Evolutionary conservation across 2,888 invertebrate species (phyloP).

Genomic region (Ectemnius cavifrons): DNA sequence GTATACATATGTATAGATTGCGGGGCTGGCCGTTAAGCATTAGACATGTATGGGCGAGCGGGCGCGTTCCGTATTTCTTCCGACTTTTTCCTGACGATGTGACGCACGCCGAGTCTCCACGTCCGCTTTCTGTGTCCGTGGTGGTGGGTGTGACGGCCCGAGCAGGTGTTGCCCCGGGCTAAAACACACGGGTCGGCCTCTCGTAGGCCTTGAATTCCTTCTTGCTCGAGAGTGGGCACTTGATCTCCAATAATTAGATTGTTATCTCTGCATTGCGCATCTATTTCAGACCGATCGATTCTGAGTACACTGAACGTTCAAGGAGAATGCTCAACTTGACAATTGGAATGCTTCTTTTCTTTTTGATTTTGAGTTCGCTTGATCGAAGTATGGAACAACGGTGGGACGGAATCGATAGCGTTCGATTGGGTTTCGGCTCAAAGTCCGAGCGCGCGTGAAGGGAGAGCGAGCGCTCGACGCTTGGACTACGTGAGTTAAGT

Average conservation of each 20-base stretch:
- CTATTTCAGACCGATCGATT: neutral
- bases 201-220: constrained; percentile 53
- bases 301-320: no score
- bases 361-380: no score
- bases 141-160: constrained; percentile 32
- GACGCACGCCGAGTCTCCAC: constrained; percentile 39
- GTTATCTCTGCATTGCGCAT: constrained; percentile 15
- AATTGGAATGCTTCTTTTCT: no score
- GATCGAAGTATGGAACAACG: no score
- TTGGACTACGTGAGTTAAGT: no score
- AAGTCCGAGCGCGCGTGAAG: no score
- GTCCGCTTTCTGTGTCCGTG: constrained; percentile 32
- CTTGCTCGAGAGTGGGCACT: constrained; percentile 23
- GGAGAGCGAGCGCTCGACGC: no score
- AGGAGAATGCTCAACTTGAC: no score
- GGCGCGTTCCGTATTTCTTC: constrained; percentile 44
- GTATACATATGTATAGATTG: no score
- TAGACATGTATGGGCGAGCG: no score
- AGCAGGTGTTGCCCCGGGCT: constrained; percentile 23
- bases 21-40: constrained; percentile 25
- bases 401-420: no score
- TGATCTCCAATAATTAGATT: constrained; percentile 32
- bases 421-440: no score
- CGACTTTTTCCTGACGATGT: constrained; percentile 11
- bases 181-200: constrained; percentile 41